phyloP scores from a whole-genome alignment of 2,113 vertebrate species.

The Puma concolor region DNA sequence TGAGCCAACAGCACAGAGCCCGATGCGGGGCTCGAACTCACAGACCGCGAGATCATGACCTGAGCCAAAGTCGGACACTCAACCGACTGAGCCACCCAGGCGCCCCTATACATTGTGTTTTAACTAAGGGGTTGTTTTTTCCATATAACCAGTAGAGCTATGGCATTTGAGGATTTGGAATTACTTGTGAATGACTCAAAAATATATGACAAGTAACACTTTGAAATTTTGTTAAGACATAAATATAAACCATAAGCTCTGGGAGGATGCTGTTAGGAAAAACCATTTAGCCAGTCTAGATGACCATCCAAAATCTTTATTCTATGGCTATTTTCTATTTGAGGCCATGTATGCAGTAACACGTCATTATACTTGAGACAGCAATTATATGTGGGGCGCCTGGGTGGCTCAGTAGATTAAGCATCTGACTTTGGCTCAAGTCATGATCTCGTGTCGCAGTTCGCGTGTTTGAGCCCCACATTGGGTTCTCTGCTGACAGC shows the following conservation, averaged over 20 bases:
- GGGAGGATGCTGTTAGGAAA: background rate
- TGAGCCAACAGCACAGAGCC: no score
- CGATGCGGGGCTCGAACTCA: no score
- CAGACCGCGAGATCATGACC: no score
- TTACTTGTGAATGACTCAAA: slow-evolving; percentile 2
- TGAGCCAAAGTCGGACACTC: no score
- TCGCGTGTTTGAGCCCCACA: no score
- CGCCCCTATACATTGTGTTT: background rate
- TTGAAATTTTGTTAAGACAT: slow-evolving; percentile 19
- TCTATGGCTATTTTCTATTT: background rate
- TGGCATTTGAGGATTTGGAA: slow-evolving; percentile 6
- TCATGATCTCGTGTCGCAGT: no score
- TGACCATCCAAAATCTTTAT: background rate
- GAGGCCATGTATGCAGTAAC: background rate
- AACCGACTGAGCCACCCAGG: no score
- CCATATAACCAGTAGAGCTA: background rate
- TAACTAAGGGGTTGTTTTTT: background rate
- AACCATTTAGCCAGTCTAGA: background rate
- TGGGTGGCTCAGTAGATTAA: no score
- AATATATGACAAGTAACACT: background rate
- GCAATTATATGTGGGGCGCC: background rate
- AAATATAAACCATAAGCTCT: background rate
- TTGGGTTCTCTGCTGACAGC: no score
- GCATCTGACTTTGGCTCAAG: no score
- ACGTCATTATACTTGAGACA: background rate